Base-by-base conservation (phyloP, 2,888 invertebrate genomes). In the Cistogaster globosa region DNA sequence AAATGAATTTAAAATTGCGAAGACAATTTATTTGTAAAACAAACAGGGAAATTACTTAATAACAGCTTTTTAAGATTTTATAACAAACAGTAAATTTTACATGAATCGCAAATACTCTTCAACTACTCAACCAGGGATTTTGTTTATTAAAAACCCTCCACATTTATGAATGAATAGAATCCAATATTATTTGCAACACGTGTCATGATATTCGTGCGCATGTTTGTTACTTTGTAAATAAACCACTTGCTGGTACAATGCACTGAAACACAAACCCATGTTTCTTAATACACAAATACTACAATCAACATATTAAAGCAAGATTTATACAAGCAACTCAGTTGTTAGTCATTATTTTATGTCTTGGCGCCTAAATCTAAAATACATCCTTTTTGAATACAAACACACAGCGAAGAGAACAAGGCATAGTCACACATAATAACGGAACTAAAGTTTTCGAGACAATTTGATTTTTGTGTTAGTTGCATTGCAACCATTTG, bases 281-380 rank as follows among this genome's bases (percentile, higher is more conserved):
- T 12, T n/a, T 38, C 12, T 45, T 7, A 57, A 36, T 11, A 12
- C 12, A 53, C 14, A 22, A 38, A 22, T 32, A 14, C 51, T 22
- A 16, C 51, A 18, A 18, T 14, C 11, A 60, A 20, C 51, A 51
- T 12, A 42, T 32, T 8, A 18, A 63, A 63, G 57, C 51, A 53
- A 42, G 48, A 57, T 14, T 57, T 45, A 20, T 32, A 18, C n/a
- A 67, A 62, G 48, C 53, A 18, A 62, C 38, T 60, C 76, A 68
- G 48, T n/a, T 22, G 55, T 51, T 57, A 74, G 57, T 55, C 57
- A 75, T 62, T 69, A 36, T 58, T 42, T 53, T 71, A 36, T 42
- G 51, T 72, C 32, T 87, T 76, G 84, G 86, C 88, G 88, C 87
- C 87, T 84, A 87, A 87, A 84, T 68, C 48, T 60, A 60, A 57